phyloP scores from a whole-genome alignment of 1,140 invertebrate genomes.

The Atta colombica region DNA sequence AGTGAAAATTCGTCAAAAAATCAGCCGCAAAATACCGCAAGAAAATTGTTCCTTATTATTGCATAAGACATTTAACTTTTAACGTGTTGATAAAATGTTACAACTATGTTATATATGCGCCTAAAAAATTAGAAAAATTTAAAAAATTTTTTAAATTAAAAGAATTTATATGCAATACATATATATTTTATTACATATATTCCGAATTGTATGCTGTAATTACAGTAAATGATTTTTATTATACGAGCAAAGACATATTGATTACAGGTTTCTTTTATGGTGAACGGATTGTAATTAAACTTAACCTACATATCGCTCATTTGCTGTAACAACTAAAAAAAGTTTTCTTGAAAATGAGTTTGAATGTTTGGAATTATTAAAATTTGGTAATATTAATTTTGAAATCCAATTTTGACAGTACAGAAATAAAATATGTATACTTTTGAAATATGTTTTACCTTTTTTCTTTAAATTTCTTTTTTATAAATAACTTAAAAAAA shows the following conservation, averaged over 20 bases:
- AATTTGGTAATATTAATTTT: too few species aligned
- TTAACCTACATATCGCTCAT: neutral
- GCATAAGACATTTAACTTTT: neutral
- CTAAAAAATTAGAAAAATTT: neutral
- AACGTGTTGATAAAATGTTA: neutral
- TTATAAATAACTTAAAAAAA: too few species aligned
- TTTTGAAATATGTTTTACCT: too few species aligned
- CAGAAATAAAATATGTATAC: too few species aligned
- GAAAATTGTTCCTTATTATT: conserved; percentile 37
- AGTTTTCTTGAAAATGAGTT: too few species aligned
- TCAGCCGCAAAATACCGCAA: conserved; percentile 20
- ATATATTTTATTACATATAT: neutral
- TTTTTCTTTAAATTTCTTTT: too few species aligned
- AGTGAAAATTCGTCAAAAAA: conserved; percentile 63
- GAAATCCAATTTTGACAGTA: too few species aligned
- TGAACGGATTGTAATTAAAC: neutral
- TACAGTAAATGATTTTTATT: neutral
- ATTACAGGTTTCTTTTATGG: neutral
- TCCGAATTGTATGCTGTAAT: neutral
- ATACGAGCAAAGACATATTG: neutral
- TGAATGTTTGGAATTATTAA: too few species aligned
- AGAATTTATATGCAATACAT: neutral
- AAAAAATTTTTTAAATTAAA: neutral
- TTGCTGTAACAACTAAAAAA: too few species aligned
- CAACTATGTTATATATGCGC: too few species aligned